These are phyloP conservation scores for Stenodera caucasica DNA, from an alignment of 2,888 invertebrate species.

Conservation along the genomic window DNA sequence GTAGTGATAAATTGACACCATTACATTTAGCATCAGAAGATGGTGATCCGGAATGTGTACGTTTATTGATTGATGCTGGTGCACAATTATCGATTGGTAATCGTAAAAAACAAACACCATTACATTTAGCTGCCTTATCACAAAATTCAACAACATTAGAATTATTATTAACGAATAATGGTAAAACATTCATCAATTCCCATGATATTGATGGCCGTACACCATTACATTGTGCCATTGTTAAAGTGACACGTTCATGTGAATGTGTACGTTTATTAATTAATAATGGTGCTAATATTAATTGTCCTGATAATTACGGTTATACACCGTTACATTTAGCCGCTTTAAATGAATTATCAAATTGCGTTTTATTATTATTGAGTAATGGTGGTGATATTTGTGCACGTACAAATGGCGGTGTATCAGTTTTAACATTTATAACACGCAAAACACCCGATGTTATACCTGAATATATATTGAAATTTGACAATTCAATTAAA, in stretches of 20 bases:
- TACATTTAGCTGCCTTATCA: slow-evolving; percentile 81
- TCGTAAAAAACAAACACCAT: slow-evolving; percentile 75
- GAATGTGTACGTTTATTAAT: slow-evolving; percentile 71
- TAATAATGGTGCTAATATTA: slow-evolving; percentile 70
- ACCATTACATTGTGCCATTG: slow-evolving; percentile 79
- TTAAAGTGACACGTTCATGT: slow-evolving; percentile 71
- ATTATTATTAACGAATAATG: slow-evolving; percentile 65
- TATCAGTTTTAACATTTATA: slow-evolving; percentile 79
- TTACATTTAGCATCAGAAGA: slow-evolving; percentile 88
- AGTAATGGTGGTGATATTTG: slow-evolving; percentile 82
- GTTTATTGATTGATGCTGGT: slow-evolving; percentile 70
- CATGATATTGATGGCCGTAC: slow-evolving; percentile 77
- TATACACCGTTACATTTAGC: slow-evolving; percentile 83
- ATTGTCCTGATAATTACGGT: slow-evolving; percentile 78
- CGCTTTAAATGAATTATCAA: slow-evolving; percentile 79
- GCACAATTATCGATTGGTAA: slow-evolving; percentile 78
- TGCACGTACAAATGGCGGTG: slow-evolving; percentile 76
- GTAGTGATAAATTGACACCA: slow-evolving; percentile 73
- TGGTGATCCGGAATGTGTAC: slow-evolving; percentile 77
- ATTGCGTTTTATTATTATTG: slow-evolving; percentile 72
- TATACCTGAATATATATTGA: slow-evolving; percentile 63
- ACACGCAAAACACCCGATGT: slow-evolving; percentile 83
- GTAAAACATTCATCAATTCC: slow-evolving; percentile 52
- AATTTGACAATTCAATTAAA: slow-evolving; percentile 75
- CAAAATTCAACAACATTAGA: slow-evolving; percentile 80